Base-by-base conservation (phyloP, 2,888 invertebrate genomes). In the Macaria liturata region DNA sequence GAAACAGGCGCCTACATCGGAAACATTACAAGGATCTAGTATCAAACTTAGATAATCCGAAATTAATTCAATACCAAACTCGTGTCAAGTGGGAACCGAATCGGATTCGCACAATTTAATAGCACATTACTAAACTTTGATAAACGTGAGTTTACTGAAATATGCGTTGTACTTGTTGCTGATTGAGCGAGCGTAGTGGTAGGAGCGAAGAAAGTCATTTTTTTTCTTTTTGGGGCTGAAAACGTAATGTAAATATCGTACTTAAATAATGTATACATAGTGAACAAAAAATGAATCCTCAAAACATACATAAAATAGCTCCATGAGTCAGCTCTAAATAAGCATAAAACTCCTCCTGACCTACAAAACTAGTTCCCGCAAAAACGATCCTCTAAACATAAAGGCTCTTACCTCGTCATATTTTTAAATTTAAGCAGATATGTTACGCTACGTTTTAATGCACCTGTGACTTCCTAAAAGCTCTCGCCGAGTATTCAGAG, bases 391-490 rank as follows among this genome's bases (percentile, higher is more conserved):
- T 20, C 20, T 34, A 42, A 42, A 43, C 30, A 52, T 20, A 42
- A 45, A 31, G n/a, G 47, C 42, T 45, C 37, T 46, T 46, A 50
- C 34, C 48, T 6, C 55, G 65, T 74, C 74, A 83, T 85, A 81
- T 83, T 86, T 86, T 85, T 81, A 37, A 37, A 37, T 37, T 83
- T 78, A 83, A 80, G 74, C 78, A 78, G 76, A 80, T 78, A 66
- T 63, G 66, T 62, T 64, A 80, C 74, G 79, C 75, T 75, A 76
- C 76, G 72, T 73, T 83, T 76, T 86, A 85, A 86, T 88, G 86
- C 91, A 91, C 88, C 90, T 91, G 91, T 74, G 85, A 80, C 87
- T 83, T 76, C 74, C 81, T 88, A 85, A 88, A 87, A 88, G 88
- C 87, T 84, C 81, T 67, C 74, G 72, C 71, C 78, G 81, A 80